These are phyloP conservation scores for Leptoteleia sp. DNA, from an alignment of 1,140 invertebrate species.

Conservation along the genomic window DNA sequence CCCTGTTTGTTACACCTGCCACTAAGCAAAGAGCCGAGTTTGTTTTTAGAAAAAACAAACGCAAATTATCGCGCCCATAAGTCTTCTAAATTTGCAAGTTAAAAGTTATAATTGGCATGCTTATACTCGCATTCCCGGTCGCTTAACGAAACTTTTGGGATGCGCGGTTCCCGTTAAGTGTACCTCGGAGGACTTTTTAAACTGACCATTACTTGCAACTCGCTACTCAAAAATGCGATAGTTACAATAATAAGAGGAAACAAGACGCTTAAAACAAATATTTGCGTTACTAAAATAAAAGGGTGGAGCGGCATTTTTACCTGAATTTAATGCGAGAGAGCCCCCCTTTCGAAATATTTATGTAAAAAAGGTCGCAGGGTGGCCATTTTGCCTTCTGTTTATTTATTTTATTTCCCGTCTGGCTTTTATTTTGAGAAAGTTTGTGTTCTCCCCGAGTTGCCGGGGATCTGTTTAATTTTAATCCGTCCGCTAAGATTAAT, in stretches of 20 bases:
- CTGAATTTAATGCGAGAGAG: not conserved
- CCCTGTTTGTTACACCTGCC: constrained; percentile 75
- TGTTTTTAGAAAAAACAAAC: constrained; percentile 51
- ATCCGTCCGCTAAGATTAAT: constrained; percentile 9
- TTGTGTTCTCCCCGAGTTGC: too few relatives aligned
- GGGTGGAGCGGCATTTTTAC: not conserved
- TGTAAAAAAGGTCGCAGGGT: too few relatives aligned
- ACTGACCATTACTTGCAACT: constrained; percentile 32
- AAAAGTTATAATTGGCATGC: constrained; percentile 50
- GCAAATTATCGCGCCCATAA: constrained; percentile 37
- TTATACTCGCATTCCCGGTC: constrained; percentile 19
- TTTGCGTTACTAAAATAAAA: constrained; percentile 14
- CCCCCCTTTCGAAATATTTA: too few relatives aligned
- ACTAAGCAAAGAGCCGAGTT: constrained; percentile 51
- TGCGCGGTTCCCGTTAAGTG: constrained; percentile 14
- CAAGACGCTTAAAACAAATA: constrained; percentile 21
- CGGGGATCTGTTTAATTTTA: not conserved
- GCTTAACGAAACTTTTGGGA: constrained; percentile 29
- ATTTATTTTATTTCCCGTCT: too few relatives aligned
- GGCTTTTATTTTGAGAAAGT: too few relatives aligned
- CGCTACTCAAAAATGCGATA: constrained; percentile 23
- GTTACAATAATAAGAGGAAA: constrained; percentile 33
- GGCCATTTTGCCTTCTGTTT: too few relatives aligned
- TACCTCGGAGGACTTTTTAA: constrained; percentile 19
- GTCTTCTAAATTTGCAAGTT: constrained; percentile 52